phyloP scores from a whole-genome alignment of 1,140 invertebrate genomes.

The Copidosoma floridanum region DNA sequence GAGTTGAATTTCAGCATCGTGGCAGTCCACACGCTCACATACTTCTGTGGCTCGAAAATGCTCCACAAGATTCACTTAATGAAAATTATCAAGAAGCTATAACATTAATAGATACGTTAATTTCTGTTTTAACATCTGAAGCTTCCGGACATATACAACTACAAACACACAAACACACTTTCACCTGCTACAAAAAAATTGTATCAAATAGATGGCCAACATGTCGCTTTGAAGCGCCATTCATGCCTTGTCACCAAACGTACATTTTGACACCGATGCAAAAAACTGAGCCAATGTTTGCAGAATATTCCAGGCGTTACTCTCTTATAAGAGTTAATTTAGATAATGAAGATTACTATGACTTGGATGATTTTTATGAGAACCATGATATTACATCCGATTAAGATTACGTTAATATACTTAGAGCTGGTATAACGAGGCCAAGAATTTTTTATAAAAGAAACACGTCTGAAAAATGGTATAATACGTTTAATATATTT shows the following conservation, averaged over 20 bases:
- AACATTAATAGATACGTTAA: constrained; percentile 20
- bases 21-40: constrained; percentile 43
- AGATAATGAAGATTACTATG: constrained; percentile 28
- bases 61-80: constrained; percentile 36
- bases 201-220: constrained; percentile 22
- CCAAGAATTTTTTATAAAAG: constrained; percentile 34
- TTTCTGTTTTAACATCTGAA: constrained; percentile 29
- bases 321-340: constrained; percentile 25
- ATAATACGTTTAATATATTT: constrained; percentile 42
- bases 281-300: constrained; percentile 24
- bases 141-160: constrained; percentile 35
- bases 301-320: constrained; percentile 26
- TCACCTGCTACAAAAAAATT: constrained; percentile 35
- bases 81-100: constrained; percentile 15
- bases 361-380: constrained; percentile 29
- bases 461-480: constrained; percentile 35
- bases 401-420: constrained; percentile 33
- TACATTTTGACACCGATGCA: constrained; percentile 33
- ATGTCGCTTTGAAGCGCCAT: constrained; percentile 41
- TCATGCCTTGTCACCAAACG: constrained; percentile 33
- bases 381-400: constrained; percentile 31
- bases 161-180: constrained; percentile 29
- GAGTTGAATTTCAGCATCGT: constrained; percentile 49
- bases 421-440: constrained; percentile 34
- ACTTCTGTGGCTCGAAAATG: constrained; percentile 40